Evolutionary conservation across 2,113 vertebrate species (phyloP).

Genomic region (Microtus oregoni): DNA sequence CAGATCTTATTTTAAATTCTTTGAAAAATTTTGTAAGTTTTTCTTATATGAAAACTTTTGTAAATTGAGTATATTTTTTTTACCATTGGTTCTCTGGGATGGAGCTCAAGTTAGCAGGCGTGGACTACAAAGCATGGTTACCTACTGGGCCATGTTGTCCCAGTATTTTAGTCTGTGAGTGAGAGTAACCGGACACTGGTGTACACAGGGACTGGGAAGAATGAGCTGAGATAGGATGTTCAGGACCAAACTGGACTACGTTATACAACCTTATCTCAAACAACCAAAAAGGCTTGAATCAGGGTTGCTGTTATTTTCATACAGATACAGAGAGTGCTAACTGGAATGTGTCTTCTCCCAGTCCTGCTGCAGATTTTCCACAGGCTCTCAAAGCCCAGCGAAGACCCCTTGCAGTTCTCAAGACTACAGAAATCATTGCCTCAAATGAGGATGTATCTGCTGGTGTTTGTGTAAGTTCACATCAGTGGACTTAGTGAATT

Average conservation of each 20-base stretch:
- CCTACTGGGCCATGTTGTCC: too few relatives aligned
- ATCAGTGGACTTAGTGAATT: background rate
- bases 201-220: background rate
- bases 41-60: too few relatives aligned
- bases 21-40: too few relatives aligned
- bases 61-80: background rate
- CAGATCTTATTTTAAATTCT: too few relatives aligned
- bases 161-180: slow-evolving; percentile 34
- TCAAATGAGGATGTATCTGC: slow-evolving; percentile 78
- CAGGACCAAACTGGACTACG: background rate
- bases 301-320: background rate
- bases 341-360: slow-evolving; percentile 66
- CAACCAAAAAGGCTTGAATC: background rate
- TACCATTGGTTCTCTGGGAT: background rate
- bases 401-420: slow-evolving; percentile 80
- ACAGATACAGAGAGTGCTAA: slow-evolving; percentile 35
- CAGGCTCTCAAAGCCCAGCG: background rate
- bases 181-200: background rate
- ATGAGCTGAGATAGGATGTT: background rate
- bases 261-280: background rate
- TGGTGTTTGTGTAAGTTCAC: slow-evolving; percentile 83
- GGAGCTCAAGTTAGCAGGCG: background rate
- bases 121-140: background rate
- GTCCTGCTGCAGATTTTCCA: slow-evolving; percentile 68
- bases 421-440: slow-evolving; percentile 73